phyloP scores from a whole-genome alignment of 2,888 invertebrate genomes.

The Mesorhabditis spiculigera region DNA sequence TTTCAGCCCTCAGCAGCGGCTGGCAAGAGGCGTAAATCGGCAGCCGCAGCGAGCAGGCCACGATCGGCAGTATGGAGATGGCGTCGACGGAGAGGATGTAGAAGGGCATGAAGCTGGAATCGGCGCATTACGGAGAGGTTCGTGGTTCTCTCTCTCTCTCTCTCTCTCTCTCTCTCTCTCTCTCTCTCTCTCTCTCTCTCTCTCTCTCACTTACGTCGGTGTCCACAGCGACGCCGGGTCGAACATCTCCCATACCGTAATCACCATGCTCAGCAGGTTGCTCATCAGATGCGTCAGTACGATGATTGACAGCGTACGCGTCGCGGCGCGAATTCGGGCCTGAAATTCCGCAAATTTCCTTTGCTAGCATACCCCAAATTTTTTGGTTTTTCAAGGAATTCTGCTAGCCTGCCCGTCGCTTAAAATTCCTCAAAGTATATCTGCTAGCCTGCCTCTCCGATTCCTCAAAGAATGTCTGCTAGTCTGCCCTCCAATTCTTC shows the following conservation, averaged over 20 bases:
- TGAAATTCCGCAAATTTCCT: constrained; percentile 8
- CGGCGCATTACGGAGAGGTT: background rate
- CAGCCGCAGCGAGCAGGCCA: constrained; percentile 37
- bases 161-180: background rate
- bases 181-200: background rate
- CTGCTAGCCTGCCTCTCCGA: too few species aligned
- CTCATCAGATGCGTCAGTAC: constrained; percentile 41
- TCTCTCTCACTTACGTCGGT: background rate
- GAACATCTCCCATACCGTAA: constrained; percentile 38
- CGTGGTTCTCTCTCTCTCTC: background rate
- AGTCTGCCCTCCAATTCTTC: too few species aligned
- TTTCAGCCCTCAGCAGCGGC: constrained; percentile 34
- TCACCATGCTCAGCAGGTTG: constrained; percentile 30
- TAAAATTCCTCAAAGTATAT: too few species aligned
- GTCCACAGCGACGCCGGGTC: constrained; percentile 12
- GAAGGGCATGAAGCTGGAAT: constrained; percentile 30
- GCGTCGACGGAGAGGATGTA: constrained; percentile 39
- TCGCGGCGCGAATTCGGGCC: constrained; percentile 39
- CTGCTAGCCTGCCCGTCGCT: too few species aligned
- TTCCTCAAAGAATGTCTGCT: too few species aligned
- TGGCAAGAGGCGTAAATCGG: constrained; percentile 41
- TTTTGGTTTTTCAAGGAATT: too few species aligned
- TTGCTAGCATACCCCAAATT: too few species aligned
- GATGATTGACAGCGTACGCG: constrained; percentile 38
- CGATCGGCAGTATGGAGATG: constrained; percentile 35